Conservation (phyloP, 2,113 vertebrate genomes). For the Antennarius striatus region DNA sequence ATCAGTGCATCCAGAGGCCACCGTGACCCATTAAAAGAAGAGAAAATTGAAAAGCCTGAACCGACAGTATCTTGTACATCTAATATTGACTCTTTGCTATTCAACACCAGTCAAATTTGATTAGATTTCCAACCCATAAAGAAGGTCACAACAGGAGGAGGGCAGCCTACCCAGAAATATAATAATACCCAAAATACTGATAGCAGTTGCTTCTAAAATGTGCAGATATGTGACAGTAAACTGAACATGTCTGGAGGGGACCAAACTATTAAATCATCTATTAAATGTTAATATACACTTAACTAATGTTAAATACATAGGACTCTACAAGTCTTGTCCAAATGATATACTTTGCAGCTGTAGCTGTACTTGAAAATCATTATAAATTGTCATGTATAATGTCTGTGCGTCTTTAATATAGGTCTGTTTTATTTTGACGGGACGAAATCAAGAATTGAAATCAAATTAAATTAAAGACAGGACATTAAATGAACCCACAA, state of each 20-base stretch:
- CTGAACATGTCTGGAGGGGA: background rate
- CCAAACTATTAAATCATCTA: background rate
- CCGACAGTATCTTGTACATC: constrained; percentile 3
- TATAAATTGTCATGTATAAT: too few relatives aligned
- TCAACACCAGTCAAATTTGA: constrained; percentile 25
- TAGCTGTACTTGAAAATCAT: too few relatives aligned
- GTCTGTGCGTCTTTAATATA: too few relatives aligned
- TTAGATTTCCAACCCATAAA: constrained; percentile 40
- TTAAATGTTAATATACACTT: background rate
- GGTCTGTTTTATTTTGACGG: too few relatives aligned
- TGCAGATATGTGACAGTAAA: background rate
- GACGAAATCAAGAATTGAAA: too few relatives aligned
- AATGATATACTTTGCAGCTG: too few relatives aligned
- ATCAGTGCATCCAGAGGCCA: constrained; percentile 11
- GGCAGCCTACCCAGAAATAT: background rate
- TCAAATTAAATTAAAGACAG: too few relatives aligned
- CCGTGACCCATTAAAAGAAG: constrained; percentile 27
- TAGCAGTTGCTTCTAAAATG: background rate
- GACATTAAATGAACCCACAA: too few relatives aligned
- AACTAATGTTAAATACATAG: background rate
- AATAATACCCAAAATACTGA: constrained; percentile 20
- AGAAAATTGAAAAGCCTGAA: constrained; percentile 42
- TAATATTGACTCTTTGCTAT: constrained; percentile 53
- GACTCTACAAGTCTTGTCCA: too few relatives aligned
- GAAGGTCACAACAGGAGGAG: constrained; percentile 11